phyloP scores from a whole-genome alignment of 2,113 vertebrate genomes.

The Pelvicachromis taeniatus region DNA sequence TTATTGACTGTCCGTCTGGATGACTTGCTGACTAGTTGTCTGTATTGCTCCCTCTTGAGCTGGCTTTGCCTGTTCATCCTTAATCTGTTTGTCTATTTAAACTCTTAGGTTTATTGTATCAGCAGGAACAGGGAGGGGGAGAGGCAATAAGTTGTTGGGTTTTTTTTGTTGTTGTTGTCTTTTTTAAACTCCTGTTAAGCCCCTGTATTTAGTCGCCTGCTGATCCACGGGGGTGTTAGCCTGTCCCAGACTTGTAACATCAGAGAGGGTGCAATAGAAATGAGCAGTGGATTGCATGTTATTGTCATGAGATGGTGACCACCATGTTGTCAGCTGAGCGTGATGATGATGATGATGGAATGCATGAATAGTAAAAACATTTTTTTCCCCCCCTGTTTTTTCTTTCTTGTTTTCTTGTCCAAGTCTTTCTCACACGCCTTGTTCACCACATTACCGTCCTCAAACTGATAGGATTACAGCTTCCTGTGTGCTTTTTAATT shows the following conservation, averaged over 20 bases:
- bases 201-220: constrained; percentile 5
- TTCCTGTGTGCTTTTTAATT: constrained; percentile 70
- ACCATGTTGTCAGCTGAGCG: neutral
- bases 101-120: constrained; percentile 35
- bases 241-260: neutral
- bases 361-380: constrained; percentile 3
- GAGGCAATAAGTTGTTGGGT: constrained; percentile 6
- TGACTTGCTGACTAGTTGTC: constrained; percentile 23
- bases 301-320: neutral
- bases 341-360: constrained; percentile 6
- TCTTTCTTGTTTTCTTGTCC: neutral
- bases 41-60: constrained; percentile 7
- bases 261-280: neutral
- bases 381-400: neutral
- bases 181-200: constrained; percentile 52
- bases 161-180: neutral
- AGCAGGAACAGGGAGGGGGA: constrained; percentile 4
- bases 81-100: constrained; percentile 52
- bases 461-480: constrained; percentile 70
- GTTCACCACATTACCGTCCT: constrained; percentile 18
- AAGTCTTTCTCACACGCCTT: neutral
- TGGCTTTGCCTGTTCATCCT: constrained; percentile 1
- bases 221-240: neutral
- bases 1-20: constrained; percentile 48
- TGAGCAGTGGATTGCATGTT: neutral